These are phyloP conservation scores for Apteryx mantelli DNA, from an alignment of 2,113 vertebrate species.

Conservation along the genomic window DNA sequence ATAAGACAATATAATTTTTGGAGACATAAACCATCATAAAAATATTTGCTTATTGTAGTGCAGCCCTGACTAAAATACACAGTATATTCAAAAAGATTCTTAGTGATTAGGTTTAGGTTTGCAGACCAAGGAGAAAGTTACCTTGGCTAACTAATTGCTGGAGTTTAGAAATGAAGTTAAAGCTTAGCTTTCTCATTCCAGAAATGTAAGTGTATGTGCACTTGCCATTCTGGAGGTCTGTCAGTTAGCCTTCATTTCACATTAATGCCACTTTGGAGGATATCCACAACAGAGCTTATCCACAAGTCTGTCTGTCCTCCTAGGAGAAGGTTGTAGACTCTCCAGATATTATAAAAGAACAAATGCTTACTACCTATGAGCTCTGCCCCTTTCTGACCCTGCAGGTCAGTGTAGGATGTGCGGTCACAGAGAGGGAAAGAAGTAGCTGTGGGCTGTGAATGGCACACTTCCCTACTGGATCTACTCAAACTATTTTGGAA, in stretches of 20 bases:
- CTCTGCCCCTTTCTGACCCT: not conserved
- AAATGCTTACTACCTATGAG: too few relatives aligned
- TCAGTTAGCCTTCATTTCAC: not conserved
- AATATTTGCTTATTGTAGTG: not conserved
- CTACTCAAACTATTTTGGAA: not conserved
- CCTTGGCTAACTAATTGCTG: not conserved
- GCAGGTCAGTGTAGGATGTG: not conserved
- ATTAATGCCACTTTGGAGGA: not conserved
- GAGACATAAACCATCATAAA: not conserved
- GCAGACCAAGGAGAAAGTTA: not conserved
- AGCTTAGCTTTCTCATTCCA: not conserved
- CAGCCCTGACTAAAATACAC: not conserved
- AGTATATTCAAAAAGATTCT: not conserved
- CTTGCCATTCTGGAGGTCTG: not conserved
- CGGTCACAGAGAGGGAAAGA: rapidly evolving
- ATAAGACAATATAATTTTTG: not conserved
- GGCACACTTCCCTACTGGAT: not conserved
- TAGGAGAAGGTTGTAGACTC: not conserved
- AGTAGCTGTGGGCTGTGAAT: not conserved
- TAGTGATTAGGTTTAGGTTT: not conserved
- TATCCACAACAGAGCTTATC: not conserved
- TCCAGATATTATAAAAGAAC: too few relatives aligned
- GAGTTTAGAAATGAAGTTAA: not conserved
- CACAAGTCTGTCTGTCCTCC: not conserved
- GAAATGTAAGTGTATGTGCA: not conserved